Percentiles rank a stretch among this genome's conserved stretches.
phyloP scores from a whole-genome alignment of 2,888 invertebrate genomes.

The Standfussiana lucernea region DNA sequence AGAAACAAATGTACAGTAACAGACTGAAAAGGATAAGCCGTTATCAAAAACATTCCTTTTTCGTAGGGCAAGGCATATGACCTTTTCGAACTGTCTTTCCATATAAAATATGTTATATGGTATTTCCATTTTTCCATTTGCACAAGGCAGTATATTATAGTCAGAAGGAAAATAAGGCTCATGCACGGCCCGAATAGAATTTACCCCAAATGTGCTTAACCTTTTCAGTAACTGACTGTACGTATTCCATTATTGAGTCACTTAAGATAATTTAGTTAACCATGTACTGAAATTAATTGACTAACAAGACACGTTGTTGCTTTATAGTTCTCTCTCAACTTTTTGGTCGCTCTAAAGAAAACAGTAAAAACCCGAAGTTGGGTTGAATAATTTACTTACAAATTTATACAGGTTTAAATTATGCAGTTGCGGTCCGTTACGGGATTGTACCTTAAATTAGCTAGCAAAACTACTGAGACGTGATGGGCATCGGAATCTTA shows the following conservation, averaged over 20 bases:
- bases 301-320: neutral
- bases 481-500: neutral
- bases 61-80: neutral
- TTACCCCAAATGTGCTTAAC: neutral
- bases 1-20: neutral
- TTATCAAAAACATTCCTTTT: constrained; percentile 41
- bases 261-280: neutral
- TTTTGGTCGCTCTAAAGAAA: constrained; percentile 4
- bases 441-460: neutral
- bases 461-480: neutral
- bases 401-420: neutral
- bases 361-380: neutral
- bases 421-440: neutral
- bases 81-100: neutral
- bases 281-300: constrained; percentile 8
- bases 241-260: constrained; percentile 26
- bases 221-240: constrained; percentile 20
- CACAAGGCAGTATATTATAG: neutral
- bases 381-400: neutral
- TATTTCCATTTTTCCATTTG: no score
- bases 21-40: constrained; percentile 29
- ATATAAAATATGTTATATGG: no score
- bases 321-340: neutral
- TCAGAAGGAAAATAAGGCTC: neutral
- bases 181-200: constrained; percentile 3